Evolutionary conservation across 2,113 vertebrate genomes (phyloP).

Genomic region (Thermophis baileyi): DNA sequence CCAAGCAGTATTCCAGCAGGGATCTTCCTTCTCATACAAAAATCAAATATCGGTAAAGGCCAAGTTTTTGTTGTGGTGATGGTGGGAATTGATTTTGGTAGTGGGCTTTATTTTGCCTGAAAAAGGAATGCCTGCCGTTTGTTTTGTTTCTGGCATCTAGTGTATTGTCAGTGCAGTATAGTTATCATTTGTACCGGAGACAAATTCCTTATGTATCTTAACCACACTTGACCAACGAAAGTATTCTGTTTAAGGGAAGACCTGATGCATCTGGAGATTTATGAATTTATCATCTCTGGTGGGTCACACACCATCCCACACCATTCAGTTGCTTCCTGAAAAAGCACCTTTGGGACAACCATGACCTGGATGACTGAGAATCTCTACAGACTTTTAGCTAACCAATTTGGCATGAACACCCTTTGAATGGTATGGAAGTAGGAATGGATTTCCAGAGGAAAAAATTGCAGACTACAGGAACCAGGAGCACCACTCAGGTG

Average conservation of each 20-base stretch:
- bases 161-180: neutral
- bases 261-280: neutral
- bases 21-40: conserved; percentile 97
- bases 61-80: neutral
- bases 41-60: conserved; percentile 91
- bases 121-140: neutral
- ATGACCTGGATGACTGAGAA: too few species aligned
- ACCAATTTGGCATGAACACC: too few species aligned
- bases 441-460: too few species aligned
- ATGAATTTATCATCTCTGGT: neutral
- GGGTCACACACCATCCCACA: neutral
- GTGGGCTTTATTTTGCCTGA: neutral
- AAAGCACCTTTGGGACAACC: too few species aligned
- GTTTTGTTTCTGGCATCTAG: neutral
- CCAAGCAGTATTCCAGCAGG: conserved; percentile 95
- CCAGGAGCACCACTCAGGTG: too few species aligned
- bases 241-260: neutral
- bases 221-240: neutral
- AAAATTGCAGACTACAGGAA: too few species aligned
- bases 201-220: neutral
- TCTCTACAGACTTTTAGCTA: neutral
- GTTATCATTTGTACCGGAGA: neutral
- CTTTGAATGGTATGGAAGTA: too few species aligned
- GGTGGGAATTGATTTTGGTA: neutral
- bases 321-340: too few species aligned